Conservation (phyloP, 2,797 vertebrate genomes). For the Poeciliopsis paucimaculata region DNA sequence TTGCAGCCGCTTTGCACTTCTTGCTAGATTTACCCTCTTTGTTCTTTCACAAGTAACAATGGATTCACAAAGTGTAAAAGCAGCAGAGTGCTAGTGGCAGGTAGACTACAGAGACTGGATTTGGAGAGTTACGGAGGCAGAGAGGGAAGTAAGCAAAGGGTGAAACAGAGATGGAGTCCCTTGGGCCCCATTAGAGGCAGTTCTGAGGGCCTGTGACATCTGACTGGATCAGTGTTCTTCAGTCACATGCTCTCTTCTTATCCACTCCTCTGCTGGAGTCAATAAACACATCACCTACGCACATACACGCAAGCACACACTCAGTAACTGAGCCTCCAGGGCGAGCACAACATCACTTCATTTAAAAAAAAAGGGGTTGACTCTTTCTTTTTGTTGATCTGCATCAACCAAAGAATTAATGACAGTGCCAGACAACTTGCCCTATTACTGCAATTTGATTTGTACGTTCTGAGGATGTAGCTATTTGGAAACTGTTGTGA, state of each 20-base stretch:
- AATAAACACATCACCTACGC: slow-evolving; percentile 81
- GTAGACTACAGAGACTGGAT: slow-evolving; percentile 42
- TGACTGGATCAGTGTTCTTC: slow-evolving; percentile 82
- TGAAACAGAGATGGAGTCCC: slow-evolving; percentile 70
- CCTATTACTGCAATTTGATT: slow-evolving; percentile 40
- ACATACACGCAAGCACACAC: slow-evolving; percentile 63
- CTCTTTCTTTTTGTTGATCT: slow-evolving; percentile 65
- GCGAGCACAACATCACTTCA: slow-evolving; percentile 75
- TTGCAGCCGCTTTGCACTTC: slow-evolving; percentile 9
- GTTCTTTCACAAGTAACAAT: slow-evolving; percentile 28
- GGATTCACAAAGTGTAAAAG: slow-evolving; percentile 26
- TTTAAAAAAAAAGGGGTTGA: slow-evolving; percentile 63
- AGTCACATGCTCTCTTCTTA: slow-evolving; percentile 78
- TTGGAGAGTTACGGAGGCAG: slow-evolving; percentile 51
- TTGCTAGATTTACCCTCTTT: slow-evolving; percentile 13
- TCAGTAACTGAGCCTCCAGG: slow-evolving; percentile 67
- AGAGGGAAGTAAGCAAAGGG: slow-evolving; percentile 57
- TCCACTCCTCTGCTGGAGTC: slow-evolving; percentile 80
- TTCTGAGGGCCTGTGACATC: slow-evolving; percentile 82
- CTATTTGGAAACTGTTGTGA: slow-evolving; percentile 11
- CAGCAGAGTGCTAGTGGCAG: slow-evolving; percentile 44
- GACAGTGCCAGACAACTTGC: slow-evolving; percentile 51
- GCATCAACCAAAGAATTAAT: slow-evolving; percentile 59
- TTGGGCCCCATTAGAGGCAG: slow-evolving; percentile 78
- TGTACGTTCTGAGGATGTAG: slow-evolving; percentile 23